Percentiles rank a stretch among this genome's conserved stretches.
Evolutionary conservation across 2,797 vertebrate species (phyloP).

Genomic region (Psittacula derbiana): DNA sequence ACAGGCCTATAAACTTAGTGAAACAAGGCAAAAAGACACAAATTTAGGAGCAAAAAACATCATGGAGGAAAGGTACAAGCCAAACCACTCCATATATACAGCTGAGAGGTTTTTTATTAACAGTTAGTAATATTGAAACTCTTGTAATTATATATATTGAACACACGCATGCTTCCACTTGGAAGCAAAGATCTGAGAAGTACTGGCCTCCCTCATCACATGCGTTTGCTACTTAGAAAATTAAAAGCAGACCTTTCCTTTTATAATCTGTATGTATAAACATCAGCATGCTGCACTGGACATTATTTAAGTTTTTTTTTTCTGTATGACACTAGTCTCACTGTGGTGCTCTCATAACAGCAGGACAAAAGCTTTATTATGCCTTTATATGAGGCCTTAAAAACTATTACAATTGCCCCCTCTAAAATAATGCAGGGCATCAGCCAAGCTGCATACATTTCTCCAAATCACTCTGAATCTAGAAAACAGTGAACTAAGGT

Average conservation of each 20-base stretch:
- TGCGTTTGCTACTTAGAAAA: neutral
- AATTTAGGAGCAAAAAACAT: neutral
- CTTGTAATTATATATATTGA: neutral
- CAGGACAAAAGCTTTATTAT: neutral
- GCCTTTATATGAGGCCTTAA: neutral
- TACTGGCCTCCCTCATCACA: neutral
- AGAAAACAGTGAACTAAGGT: neutral
- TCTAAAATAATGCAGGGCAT: neutral
- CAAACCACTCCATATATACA: neutral
- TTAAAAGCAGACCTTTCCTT: neutral
- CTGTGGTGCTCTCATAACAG: neutral
- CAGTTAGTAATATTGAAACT: neutral
- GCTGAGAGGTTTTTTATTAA: neutral
- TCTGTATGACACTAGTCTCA: neutral
- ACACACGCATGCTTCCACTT: rapidly evolving
- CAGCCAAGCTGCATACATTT: neutral
- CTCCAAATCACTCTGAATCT: neutral
- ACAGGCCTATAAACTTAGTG: neutral
- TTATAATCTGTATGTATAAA: neutral
- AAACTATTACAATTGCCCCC: neutral
- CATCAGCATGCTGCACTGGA: neutral
- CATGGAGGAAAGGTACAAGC: neutral
- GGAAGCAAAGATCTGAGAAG: neutral
- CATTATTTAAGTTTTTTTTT: neutral
- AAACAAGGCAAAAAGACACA: neutral